Conservation (phyloP, 2,113 vertebrate genomes). For the Erythrolamprus reginae region DNA sequence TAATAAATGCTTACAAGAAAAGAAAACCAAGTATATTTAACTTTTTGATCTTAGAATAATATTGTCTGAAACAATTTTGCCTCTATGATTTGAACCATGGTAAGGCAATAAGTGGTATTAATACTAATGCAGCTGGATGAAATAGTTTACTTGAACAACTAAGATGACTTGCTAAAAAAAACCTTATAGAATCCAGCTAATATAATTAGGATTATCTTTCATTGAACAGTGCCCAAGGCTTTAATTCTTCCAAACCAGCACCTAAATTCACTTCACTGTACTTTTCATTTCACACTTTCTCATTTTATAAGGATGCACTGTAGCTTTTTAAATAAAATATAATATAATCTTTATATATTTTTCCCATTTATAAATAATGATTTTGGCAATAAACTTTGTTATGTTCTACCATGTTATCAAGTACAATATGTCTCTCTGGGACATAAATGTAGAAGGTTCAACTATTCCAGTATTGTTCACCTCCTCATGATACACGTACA, state of each 20-base stretch:
- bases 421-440: neutral
- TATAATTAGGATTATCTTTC: constrained; percentile 62
- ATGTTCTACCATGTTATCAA: neutral
- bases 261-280: constrained; percentile 40
- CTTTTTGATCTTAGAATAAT: constrained; percentile 37
- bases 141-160: constrained; percentile 68
- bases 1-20: neutral
- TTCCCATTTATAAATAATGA: neutral
- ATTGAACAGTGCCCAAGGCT: constrained; percentile 44
- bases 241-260: constrained; percentile 48
- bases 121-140: constrained; percentile 77
- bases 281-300: constrained; percentile 18
- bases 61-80: constrained; percentile 68
- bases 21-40: constrained; percentile 19
- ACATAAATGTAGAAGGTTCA: neutral
- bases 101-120: constrained; percentile 79
- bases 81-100: constrained; percentile 73
- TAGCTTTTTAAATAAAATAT: neutral
- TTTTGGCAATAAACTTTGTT: neutral
- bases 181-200: constrained; percentile 51
- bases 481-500: neutral
- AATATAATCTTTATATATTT: neutral
- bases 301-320: accelerated
- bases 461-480: neutral
- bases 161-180: constrained; percentile 59